Evolutionary conservation across 1,140 invertebrate species (phyloP), one percentile per base, ranked within the genome.

Genomic region (Drosophila hydei): DNA sequence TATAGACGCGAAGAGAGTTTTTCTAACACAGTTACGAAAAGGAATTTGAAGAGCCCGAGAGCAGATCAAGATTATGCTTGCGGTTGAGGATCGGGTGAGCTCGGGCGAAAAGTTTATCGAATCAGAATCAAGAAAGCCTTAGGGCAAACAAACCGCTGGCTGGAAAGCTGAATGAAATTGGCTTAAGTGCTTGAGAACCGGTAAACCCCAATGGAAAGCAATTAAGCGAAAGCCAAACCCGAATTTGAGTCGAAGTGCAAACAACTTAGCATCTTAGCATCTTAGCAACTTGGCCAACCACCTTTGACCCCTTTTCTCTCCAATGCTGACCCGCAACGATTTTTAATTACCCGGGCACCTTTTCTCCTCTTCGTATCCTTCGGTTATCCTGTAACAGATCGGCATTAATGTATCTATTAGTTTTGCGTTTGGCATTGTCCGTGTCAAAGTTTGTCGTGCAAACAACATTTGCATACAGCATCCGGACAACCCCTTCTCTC

Each of bases 391-490:
- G 43, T 12, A 16, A 21, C n/a, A 62, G 60, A 76, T 69, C 78
- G 54, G 23, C 42, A 58, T 72, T 60, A 84, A 83, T 88, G 83
- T 87, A 88, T 87, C 83, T 87, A 87, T 87, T 87, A 87, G 81
- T 72, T 87, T 81, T 48, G 72, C 74, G 70, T 75, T 80, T 75
- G 70, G 74, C 71, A 75, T 83, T 81, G 63, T 77, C 43, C 40
- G 70, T 47, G 60, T 64, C 65, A 68, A 79, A 79, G 74, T 87
- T 87, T 87, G 74, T 88, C 65, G 81, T 63, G 81, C 83, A 85
- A 85, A 85, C 81, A 85, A 67, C 74, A 87, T 87, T 88, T 70
- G 58, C 83, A 87, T 88, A 75, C 21, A 27, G 56, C 70, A 77
- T 79, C 60, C 45, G 14, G 33, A n/a, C 12, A 21, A 58, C 40